These are phyloP conservation scores for Lanistes nyassanus DNA, from an alignment of 1,140 invertebrate species.

Conservation along the genomic window DNA sequence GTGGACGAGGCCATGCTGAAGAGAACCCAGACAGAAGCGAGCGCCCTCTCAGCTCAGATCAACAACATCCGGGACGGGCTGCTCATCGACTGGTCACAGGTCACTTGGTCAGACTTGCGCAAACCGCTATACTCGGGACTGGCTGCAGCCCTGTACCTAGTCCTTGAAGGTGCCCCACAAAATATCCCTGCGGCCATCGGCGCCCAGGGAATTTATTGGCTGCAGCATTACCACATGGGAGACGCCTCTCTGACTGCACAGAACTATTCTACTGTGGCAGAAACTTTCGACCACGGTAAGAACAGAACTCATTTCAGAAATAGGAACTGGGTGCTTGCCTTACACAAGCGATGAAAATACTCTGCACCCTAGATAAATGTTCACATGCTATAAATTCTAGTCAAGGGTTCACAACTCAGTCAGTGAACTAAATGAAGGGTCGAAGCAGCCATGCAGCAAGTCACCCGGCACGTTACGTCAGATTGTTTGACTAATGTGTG, in stretches of 20 bases:
- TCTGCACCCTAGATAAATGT: too few relatives aligned
- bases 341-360: too few relatives aligned
- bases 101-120: conserved; percentile 47
- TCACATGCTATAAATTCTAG: too few relatives aligned
- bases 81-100: conserved; percentile 54
- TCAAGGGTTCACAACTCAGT: too few relatives aligned
- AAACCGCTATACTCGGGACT: conserved; percentile 56
- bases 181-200: conserved; percentile 26
- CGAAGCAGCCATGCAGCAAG: too few relatives aligned
- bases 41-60: conserved; percentile 9
- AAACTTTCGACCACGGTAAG: conserved; percentile 13
- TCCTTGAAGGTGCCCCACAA: conserved; percentile 19
- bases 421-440: too few relatives aligned
- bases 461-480: too few relatives aligned
- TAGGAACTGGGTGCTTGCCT: too few relatives aligned
- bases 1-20: conserved; percentile 22
- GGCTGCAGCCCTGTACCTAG: conserved; percentile 43
- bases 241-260: neutral
- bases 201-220: conserved; percentile 23
- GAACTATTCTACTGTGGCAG: conserved; percentile 1
- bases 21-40: conserved; percentile 13
- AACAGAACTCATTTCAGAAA: too few relatives aligned
- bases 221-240: conserved; percentile 10
- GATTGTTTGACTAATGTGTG: too few relatives aligned
- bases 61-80: conserved; percentile 32